Evolutionary conservation across 1,140 invertebrate species (phyloP), one percentile per base, ranked within the genome.

Genomic region (Drosophila pachea): DNA sequence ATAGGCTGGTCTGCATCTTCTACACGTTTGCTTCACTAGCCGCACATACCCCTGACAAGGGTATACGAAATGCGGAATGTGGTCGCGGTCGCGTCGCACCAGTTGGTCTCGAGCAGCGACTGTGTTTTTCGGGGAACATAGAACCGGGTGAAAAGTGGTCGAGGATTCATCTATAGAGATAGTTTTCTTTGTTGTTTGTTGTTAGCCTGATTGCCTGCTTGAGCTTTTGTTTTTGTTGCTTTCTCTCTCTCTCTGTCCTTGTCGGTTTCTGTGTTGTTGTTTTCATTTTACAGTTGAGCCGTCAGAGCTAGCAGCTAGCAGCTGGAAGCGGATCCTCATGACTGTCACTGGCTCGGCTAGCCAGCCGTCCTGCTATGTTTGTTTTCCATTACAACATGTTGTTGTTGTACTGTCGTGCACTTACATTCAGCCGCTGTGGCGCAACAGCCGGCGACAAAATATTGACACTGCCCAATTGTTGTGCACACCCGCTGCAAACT

Each of bases 321-420:
- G 52, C 54, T 50, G 33, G 29, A 29, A 61, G 43, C 58, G 29
- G 8, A 12, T 16, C 36, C 16, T 35, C 31, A 11, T 9, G n/a
- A 29, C 45, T 55, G 35, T 29, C 29, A 52, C 59, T 55, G 59
- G 29, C 52, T 32, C 32, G n/a, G 6, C 11, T 33, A 12, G 38
- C 40, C 2, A 22, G 5, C 9, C 45, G 12, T 22, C 42, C 45
- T 11, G 29, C 14, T n/a, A 32, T 68, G 63, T 68, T 74, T 72
- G 69, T 22, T 68, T 74, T 74, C 58, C 68, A 74, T 72, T 74
- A 72, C 73, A 72, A 59, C 45, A 52, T 68, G 66, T 68, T 72
- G 64, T 53, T 62, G 11, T 42, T 65, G 60, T 40, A 22, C 42
- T 68, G 50, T 8, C 31, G n/a, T 54, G 64, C 52, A 53, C 50